Conservation (phyloP, 2,888 invertebrate genomes). For the Orthosia gothica region DNA sequence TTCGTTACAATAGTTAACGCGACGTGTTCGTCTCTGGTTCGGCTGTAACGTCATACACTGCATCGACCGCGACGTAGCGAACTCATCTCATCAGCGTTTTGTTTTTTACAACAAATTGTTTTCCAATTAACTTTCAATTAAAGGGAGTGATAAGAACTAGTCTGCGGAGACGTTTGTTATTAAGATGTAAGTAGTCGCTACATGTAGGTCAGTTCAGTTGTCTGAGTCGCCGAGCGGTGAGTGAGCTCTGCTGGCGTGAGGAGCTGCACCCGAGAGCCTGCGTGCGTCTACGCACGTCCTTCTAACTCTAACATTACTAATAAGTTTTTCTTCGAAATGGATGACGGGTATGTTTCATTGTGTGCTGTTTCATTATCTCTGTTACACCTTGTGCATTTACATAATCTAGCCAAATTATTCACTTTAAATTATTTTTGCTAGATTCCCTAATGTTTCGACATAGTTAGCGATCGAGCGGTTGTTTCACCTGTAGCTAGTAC, state of each 20-base stretch:
- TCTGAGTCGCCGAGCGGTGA: not conserved
- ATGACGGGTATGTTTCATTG: conserved; percentile 33
- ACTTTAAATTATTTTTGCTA: conserved; percentile 1
- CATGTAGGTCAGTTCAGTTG: not conserved
- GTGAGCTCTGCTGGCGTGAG: not conserved
- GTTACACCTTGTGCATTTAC: conserved; percentile 10
- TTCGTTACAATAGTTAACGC: conserved; percentile 35
- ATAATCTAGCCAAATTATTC: not conserved
- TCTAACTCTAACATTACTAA: conserved; percentile 13
- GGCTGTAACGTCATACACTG: conserved; percentile 12
- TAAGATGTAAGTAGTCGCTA: conserved; percentile 52
- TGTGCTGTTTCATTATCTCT: conserved; percentile 16
- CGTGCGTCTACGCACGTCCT: conserved; percentile 5
- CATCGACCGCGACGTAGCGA: not conserved
- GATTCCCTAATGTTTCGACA: conserved; percentile 2
- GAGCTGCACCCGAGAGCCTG: not conserved
- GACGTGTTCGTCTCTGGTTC: conserved; percentile 30
- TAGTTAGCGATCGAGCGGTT: conserved; percentile 7
- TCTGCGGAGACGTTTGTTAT: conserved; percentile 3
- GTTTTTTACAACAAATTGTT: conserved; percentile 4
- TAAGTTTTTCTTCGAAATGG: conserved; percentile 16
- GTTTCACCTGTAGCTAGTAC: not conserved
- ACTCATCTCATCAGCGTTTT: conserved; percentile 12
- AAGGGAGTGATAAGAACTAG: conserved; percentile 21
- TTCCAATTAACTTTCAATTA: conserved; percentile 32